Evolutionary conservation across 2,113 vertebrate species (phyloP).

Genomic region (Mus musculus): DNA sequence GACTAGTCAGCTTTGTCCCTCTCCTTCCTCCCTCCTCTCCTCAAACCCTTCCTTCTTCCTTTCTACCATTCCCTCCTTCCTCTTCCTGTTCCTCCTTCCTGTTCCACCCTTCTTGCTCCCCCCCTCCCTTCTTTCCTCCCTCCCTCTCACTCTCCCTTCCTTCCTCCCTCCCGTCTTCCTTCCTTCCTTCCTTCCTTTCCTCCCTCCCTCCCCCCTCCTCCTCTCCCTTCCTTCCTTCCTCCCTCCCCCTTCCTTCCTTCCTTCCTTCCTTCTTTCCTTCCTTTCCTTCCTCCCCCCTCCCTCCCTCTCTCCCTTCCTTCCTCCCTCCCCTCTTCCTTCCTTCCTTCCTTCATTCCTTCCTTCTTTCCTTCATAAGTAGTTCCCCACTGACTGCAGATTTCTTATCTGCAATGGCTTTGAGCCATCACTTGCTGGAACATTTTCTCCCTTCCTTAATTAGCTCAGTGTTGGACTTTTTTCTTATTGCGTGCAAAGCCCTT

Average conservation of each 20-base stretch:
- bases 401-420: background rate
- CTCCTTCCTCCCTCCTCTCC: too few species aligned
- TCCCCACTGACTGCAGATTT: background rate
- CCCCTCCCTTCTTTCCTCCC: too few species aligned
- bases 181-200: background rate
- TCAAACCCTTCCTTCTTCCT: background rate
- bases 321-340: background rate
- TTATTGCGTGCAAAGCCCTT: background rate
- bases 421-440: background rate
- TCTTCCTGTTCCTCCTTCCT: background rate
- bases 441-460: background rate
- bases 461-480: background rate
- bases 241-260: background rate
- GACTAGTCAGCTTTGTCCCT: background rate
- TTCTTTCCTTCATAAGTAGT: background rate
- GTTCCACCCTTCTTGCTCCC: too few species aligned
- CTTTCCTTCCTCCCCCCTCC: too few species aligned
- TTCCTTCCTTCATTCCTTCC: background rate
- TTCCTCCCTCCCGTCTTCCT: too few species aligned
- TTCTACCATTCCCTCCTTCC: background rate
- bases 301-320: too few species aligned
- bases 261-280: too few species aligned
- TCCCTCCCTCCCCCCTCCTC: too few species aligned
- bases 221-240: background rate
- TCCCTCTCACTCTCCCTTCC: too few species aligned